These are phyloP conservation scores for Hypsopygia costalis DNA, from an alignment of 2,888 invertebrate genomes.

Conservation along the genomic window DNA sequence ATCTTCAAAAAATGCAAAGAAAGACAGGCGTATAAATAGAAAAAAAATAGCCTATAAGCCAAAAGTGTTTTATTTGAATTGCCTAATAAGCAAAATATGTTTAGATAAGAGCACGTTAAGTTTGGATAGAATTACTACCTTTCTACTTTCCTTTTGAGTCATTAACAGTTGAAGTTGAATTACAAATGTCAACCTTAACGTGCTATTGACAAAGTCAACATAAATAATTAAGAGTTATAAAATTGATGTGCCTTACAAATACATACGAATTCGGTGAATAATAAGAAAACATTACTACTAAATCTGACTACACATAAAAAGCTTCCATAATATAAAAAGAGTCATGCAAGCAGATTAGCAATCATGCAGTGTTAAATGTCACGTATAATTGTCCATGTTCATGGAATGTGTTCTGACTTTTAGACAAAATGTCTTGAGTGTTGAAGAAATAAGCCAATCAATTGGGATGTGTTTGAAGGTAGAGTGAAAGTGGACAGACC, in stretches of 20 bases:
- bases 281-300: conserved; percentile 8
- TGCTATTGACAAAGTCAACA: not conserved
- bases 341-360: conserved; percentile 70
- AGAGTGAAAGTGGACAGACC: conserved; percentile 69
- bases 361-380: conserved; percentile 69
- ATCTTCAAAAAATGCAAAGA: too few relatives aligned
- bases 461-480: conserved; percentile 55
- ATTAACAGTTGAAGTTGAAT: too few relatives aligned
- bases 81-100: too few relatives aligned
- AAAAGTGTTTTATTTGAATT: too few relatives aligned
- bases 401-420: conserved; percentile 42
- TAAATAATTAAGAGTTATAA: not conserved
- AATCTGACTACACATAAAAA: conserved; percentile 72
- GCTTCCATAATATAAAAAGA: conserved; percentile 54
- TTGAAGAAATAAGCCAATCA: conserved; percentile 51
- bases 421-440: conserved; percentile 51
- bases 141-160: too few relatives aligned
- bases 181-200: too few relatives aligned
- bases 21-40: too few relatives aligned
- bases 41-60: too few relatives aligned
- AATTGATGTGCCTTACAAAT: conserved; percentile 1
- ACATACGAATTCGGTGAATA: conserved; percentile 6
- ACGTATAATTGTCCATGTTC: conserved; percentile 35
- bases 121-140: too few relatives aligned
- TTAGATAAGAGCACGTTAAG: too few relatives aligned